Evolutionary conservation across 53 echinoderm and acorn worm species (phyloP).

Genomic region (Paelopatides confundens): DNA sequence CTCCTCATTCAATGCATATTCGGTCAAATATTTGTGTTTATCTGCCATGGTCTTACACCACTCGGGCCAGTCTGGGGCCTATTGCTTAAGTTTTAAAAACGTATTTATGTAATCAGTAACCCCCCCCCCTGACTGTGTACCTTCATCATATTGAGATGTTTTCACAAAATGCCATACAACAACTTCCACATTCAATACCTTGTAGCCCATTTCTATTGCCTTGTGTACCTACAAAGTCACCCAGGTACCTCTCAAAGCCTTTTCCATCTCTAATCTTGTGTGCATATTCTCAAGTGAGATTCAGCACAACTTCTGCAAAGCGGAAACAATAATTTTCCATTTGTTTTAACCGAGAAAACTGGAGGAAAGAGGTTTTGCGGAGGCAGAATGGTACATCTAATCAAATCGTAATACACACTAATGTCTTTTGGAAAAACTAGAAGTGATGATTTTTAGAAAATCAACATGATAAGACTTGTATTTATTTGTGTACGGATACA

Average conservation of each 20-base stretch:
- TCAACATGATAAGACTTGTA: neutral
- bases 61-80: constrained; percentile 43
- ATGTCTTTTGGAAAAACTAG: neutral
- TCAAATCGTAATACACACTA: constrained; percentile 39
- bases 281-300: neutral
- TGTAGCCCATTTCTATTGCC: constrained; percentile 49
- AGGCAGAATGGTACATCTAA: constrained; percentile 44
- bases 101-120: too few relatives aligned
- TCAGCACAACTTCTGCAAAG: constrained; percentile 48
- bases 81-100: constrained; percentile 59
- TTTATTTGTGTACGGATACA: constrained; percentile 60
- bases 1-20: constrained; percentile 27
- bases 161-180: constrained; percentile 41
- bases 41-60: constrained; percentile 39
- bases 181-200: constrained; percentile 12
- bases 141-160: constrained; percentile 29
- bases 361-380: constrained; percentile 49
- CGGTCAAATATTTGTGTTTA: too few relatives aligned
- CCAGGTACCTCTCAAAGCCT: constrained; percentile 48
- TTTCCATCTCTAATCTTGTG: constrained; percentile 34
- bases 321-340: constrained; percentile 29
- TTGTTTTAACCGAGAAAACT: constrained; percentile 28
- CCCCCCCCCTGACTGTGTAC: constrained; percentile 15
- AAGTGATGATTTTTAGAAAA: constrained; percentile 24
- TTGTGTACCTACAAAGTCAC: constrained; percentile 51